These are phyloP conservation scores for Crotalus horridus DNA, from an alignment of 2,113 vertebrate species.

Conservation along the genomic window DNA sequence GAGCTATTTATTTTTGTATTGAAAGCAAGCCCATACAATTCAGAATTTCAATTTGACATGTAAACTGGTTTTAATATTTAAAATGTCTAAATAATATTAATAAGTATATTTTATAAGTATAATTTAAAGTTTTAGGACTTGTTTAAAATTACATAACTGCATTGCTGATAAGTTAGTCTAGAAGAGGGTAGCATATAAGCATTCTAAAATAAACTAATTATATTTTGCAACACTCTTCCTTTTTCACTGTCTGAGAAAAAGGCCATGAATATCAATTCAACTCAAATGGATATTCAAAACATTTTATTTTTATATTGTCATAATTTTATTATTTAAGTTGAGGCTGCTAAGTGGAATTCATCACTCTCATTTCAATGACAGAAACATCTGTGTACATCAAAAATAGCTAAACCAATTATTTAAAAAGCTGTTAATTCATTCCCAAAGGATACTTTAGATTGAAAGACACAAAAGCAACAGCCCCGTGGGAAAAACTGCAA, in stretches of 20 bases:
- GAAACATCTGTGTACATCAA: neutral
- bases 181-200: neutral
- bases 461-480: neutral
- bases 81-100: neutral
- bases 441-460: neutral
- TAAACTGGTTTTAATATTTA: neutral
- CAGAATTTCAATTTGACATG: neutral
- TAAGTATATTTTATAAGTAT: neutral
- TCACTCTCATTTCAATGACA: neutral
- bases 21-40: neutral
- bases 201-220: neutral
- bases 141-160: neutral
- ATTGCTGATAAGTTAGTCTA: neutral
- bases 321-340: neutral
- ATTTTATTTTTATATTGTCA: neutral
- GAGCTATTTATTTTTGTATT: neutral
- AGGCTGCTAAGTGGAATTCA: neutral
- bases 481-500: neutral
- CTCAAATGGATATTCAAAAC: neutral
- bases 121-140: neutral
- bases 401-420: constrained; percentile 21
- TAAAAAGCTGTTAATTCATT: constrained; percentile 10
- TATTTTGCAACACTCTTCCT: neutral
- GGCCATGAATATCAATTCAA: neutral
- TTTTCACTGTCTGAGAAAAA: neutral